Conservation (phyloP, 2,888 invertebrate species). For the Exocentrus adspersus region DNA sequence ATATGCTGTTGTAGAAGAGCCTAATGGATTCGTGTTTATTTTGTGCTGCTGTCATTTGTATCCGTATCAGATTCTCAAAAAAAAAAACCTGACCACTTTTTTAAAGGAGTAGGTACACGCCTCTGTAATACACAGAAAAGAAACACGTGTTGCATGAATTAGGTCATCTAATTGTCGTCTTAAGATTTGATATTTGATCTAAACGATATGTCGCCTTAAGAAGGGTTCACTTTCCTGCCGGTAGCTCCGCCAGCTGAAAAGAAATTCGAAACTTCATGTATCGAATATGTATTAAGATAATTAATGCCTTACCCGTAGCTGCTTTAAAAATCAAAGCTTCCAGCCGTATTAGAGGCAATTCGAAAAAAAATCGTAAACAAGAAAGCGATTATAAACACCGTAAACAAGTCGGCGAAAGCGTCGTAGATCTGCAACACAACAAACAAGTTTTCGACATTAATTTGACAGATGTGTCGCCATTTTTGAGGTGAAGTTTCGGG, state of each 20-base stretch:
- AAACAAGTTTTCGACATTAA: too few relatives aligned
- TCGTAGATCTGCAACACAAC: constrained; percentile 50
- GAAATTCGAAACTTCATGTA: background rate
- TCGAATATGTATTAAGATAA: background rate
- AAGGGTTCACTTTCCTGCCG: constrained; percentile 17
- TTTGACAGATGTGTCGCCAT: too few relatives aligned
- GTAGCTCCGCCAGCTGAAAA: constrained; percentile 17
- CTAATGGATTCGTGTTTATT: constrained; percentile 39
- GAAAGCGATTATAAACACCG: constrained; percentile 48
- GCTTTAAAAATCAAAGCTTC: constrained; percentile 33
- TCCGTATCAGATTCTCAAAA: constrained; percentile 45
- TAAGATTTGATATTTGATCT: background rate
- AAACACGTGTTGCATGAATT: constrained; percentile 27
- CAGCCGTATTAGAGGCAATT: constrained; percentile 50
- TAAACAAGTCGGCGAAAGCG: constrained; percentile 53
- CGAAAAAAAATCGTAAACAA: constrained; percentile 56
- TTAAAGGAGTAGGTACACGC: constrained; percentile 31
- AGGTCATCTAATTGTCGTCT: constrained; percentile 17
- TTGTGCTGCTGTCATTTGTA: constrained; percentile 36
- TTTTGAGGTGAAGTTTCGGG: too few relatives aligned
- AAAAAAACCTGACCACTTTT: constrained; percentile 41
- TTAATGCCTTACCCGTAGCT: too few relatives aligned
- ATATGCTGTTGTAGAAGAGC: constrained; percentile 16
- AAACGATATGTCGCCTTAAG: constrained; percentile 4
- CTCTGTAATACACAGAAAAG: too few relatives aligned